Evolutionary conservation across 2,113 vertebrate genomes (phyloP), one percentile per base, ranked within the genome.

Genomic region (Corydoras sp.): DNA sequence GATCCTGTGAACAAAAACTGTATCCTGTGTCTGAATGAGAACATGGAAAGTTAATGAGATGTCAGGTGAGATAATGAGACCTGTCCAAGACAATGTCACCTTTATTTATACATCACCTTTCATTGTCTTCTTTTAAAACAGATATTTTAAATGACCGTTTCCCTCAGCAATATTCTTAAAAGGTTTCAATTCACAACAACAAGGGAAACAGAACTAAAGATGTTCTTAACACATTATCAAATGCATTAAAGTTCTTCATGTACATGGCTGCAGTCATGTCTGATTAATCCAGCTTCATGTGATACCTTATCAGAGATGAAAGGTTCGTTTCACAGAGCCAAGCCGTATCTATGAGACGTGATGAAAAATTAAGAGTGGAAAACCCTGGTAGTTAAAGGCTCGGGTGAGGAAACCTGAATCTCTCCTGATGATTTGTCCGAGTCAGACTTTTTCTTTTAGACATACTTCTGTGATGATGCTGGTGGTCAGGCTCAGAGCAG

Each of bases 301-400:
- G 62, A 67, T 62, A 68, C 77, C 63, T 10, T 65, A 61, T 78
- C 76, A 60, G 72, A 78, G 64, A 80, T 76, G 74, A 78, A 73
- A 76, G 73, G 58, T 14, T 15, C 14, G 43, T 76, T 58, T 69
- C 69, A 11, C 67, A 68, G 65, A 62, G 67, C 69, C 69, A 72
- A 61, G 68, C 32, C 63, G 61, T 65, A 62, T 71, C 58, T 73
- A 74, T 73, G 77, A 75, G 76, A 70, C 58, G 3, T 63, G 68
- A 74, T 87, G 81, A 86, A 87, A 87, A 80, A 87, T 87, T 83
- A 83, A 87, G 74, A 83, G 80, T 14, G 84, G 85, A 85, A 85
- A 86, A 73, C 60, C 50, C 43, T 59, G 31, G 80, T 82, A 82
- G 77, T 49, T 29, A 70, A 63, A 56, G 58, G 69, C 65, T 74